Percentiles rank a stretch among this genome's conserved stretches.
Evolutionary conservation across 2,113 vertebrate species (phyloP).

Genomic region (Colinus virginianus): DNA sequence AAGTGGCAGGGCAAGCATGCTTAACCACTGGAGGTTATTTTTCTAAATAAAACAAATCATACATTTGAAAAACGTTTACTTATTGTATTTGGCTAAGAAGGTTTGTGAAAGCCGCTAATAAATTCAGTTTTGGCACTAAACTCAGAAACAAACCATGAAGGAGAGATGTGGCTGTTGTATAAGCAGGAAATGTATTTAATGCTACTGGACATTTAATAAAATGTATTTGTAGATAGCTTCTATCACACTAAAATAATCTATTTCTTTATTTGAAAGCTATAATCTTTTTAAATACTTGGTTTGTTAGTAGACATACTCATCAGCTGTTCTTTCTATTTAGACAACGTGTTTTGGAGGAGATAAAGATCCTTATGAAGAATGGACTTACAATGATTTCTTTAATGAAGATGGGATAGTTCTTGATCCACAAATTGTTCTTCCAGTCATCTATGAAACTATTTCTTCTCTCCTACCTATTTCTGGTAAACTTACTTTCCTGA

Average conservation of each 20-base stretch:
- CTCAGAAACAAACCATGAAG: not conserved
- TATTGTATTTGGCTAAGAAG: not conserved
- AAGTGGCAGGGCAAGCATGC: not conserved
- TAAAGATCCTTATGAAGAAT: conserved; percentile 86
- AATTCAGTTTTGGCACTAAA: not conserved
- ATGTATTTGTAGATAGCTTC: too few species aligned
- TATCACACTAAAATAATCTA: too few species aligned
- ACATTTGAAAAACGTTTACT: conserved; percentile 3
- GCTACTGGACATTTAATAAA: not conserved
- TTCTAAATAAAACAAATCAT: not conserved
- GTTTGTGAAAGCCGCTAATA: not conserved
- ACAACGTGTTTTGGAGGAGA: conserved; percentile 77
- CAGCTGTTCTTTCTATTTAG: conserved; percentile 43
- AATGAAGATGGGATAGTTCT: conserved; percentile 94
- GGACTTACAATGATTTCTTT: conserved; percentile 89
- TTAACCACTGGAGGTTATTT: not conserved
- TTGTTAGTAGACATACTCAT: not conserved
- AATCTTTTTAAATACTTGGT: not conserved
- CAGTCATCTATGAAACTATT: conserved; percentile 89
- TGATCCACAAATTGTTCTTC: conserved; percentile 86
- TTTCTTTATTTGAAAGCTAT: not conserved
- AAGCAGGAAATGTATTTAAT: not conserved
- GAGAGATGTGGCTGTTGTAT: not conserved
- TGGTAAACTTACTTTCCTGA: conserved; percentile 76
- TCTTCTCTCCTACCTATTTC: conserved; percentile 83